Evolutionary conservation across 2,113 vertebrate genomes (phyloP), one percentile per base, ranked within the genome.

Genomic region (Carlito syrichta): DNA sequence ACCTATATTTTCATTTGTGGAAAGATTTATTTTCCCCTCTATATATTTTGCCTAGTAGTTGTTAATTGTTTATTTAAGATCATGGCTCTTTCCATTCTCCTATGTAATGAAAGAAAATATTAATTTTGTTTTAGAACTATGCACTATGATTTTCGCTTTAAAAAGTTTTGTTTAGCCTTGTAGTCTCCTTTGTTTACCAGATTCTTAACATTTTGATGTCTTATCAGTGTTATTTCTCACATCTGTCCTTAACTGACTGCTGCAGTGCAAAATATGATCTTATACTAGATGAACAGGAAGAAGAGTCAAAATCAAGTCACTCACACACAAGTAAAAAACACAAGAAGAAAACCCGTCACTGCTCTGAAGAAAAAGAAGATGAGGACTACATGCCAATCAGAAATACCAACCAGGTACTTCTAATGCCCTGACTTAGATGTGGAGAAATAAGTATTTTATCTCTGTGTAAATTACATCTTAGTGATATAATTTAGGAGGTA

Each of bases 241-340:
- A 2, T 73, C 35, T 96, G 89, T 97, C 98, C 99, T 97, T 99
- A 99, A 99, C 98, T 22, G 69, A 74, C 45, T 66, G 10, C 27
- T 13, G 76, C 97, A 99, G 99, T 91, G 98, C 99, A 48, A 99
- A 99, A 97, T 99, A 99, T 6, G 99, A 99, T 81, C 99, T 99
- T 85, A 92, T 99, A 35, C 98, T 99, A 30, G 99, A 99, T 71
- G 99, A 99, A 1, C 99, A 99, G 48, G 97, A 98, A 8, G 99
- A 99, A 40, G 98, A 99, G 63, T 98, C 98, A 74, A 98, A 94
- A 13, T 86, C 97, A 7, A 98, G 98, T 96, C 98, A 98, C 23
- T 98, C 78, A 0, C 99, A 98, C 83, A 95, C 97, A 38, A 98
- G 99, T 97, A 99, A 99, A 97, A 99, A 99, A 68, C 99, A 99